A percentile compares a stretch with the other conserved stretches of the same genome.
phyloP scores from a whole-genome alignment of 1,140 invertebrate species.

The Drosophila mauritiana region DNA sequence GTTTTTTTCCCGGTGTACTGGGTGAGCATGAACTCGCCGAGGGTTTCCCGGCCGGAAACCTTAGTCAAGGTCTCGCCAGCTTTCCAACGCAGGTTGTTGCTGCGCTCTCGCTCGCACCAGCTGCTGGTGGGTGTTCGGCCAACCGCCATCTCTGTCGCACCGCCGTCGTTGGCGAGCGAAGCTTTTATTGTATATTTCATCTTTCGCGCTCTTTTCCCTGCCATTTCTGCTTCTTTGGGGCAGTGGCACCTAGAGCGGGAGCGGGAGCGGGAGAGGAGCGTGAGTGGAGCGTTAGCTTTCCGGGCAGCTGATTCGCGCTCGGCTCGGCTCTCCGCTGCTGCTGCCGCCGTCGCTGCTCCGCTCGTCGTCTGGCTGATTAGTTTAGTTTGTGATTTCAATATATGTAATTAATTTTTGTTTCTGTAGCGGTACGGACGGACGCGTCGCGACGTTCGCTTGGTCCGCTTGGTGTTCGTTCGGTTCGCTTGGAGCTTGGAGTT shows the following conservation, averaged over 20 bases:
- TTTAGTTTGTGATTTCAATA: slow-evolving; percentile 82
- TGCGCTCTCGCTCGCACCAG: slow-evolving; percentile 11
- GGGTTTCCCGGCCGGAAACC: slow-evolving; percentile 51
- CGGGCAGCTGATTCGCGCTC: slow-evolving; percentile 30
- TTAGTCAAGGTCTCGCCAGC: slow-evolving; percentile 47
- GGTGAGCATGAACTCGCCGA: slow-evolving; percentile 15
- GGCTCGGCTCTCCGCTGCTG: slow-evolving; percentile 6
- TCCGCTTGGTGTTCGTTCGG: slow-evolving; percentile 20
- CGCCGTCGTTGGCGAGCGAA: slow-evolving; percentile 2
- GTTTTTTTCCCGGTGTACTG: background rate
- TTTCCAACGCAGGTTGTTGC: slow-evolving; percentile 43
- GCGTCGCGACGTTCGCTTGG: slow-evolving; percentile 68
- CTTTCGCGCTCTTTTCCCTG: no score
- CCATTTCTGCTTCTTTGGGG: background rate
- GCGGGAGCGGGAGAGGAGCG: background rate
- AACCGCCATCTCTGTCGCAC: slow-evolving; percentile 3
- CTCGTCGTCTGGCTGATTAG: slow-evolving; percentile 70
- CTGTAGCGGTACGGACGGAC: slow-evolving; percentile 74
- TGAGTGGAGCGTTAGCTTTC: slow-evolving; percentile 12
- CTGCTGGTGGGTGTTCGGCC: background rate
- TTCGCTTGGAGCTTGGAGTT: slow-evolving; percentile 8
- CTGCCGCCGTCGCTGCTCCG: slow-evolving; percentile 37
- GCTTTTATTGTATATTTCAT: slow-evolving; percentile 16
- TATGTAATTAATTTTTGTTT: slow-evolving; percentile 80
- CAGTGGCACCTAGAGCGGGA: background rate